Conservation (phyloP, 1,140 invertebrate genomes). For the Galleria mellonella region DNA sequence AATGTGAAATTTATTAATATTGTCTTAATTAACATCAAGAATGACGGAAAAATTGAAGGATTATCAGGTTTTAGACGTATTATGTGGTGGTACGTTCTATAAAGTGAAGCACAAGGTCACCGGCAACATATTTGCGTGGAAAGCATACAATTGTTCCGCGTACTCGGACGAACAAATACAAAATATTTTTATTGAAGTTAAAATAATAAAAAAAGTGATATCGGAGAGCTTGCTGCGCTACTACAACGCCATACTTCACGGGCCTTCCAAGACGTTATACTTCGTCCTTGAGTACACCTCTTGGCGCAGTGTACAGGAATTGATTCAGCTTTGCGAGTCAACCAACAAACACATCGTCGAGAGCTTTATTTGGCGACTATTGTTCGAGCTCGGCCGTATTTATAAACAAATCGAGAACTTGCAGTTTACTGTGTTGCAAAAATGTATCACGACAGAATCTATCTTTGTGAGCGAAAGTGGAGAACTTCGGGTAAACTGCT, state of each 20-base stretch:
- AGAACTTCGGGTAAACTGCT: slow-evolving; percentile 57
- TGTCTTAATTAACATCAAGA: slow-evolving; percentile 18
- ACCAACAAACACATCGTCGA: slow-evolving; percentile 52
- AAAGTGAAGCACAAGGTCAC: slow-evolving; percentile 70
- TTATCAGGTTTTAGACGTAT: slow-evolving; percentile 68
- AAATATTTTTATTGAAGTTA: slow-evolving; percentile 55
- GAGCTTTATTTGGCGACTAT: slow-evolving; percentile 58
- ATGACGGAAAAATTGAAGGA: slow-evolving; percentile 64
- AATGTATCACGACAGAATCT: slow-evolving; percentile 42
- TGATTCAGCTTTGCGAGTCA: slow-evolving; percentile 41
- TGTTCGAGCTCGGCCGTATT: slow-evolving; percentile 51
- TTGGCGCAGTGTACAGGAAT: slow-evolving; percentile 53
- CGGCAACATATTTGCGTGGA: slow-evolving; percentile 65
- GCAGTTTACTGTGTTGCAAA: slow-evolving; percentile 40
- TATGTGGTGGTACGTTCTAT: slow-evolving; percentile 62
- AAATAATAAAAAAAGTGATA: slow-evolving; percentile 48
- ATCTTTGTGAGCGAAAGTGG: slow-evolving; percentile 50
- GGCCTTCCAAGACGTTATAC: slow-evolving; percentile 59
- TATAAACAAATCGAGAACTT: slow-evolving; percentile 41
- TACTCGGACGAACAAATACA: slow-evolving; percentile 59
- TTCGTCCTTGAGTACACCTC: slow-evolving; percentile 60
- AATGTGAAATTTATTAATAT: slow-evolving; percentile 41
- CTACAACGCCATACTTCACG: slow-evolving; percentile 60
- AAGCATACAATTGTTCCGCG: slow-evolving; percentile 57
- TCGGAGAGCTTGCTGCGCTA: slow-evolving; percentile 50